A percentile compares a stretch with the other conserved stretches of the same genome.
Evolutionary conservation across 2,888 invertebrate species (phyloP).

Genomic region (Drosophila mimetica): DNA sequence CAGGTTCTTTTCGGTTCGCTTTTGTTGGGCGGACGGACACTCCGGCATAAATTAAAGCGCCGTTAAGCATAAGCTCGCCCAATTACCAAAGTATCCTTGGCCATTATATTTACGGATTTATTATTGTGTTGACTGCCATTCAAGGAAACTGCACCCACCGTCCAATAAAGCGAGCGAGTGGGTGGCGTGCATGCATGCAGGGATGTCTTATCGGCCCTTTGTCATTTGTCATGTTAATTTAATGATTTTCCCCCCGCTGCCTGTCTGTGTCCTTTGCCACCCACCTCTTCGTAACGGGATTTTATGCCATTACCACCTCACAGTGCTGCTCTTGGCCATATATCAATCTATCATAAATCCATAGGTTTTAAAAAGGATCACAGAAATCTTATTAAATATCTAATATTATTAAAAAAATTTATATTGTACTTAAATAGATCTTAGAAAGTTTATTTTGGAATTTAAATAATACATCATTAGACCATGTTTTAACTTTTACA

Average conservation of each 20-base stretch:
- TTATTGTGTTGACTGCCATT: slow-evolving; percentile 74
- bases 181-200: slow-evolving; percentile 58
- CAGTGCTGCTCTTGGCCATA: not conserved
- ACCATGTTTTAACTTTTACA: too few relatives aligned
- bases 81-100: slow-evolving; percentile 77
- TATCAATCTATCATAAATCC: too few relatives aligned
- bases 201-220: slow-evolving; percentile 66
- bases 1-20: too few relatives aligned
- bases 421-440: too few relatives aligned
- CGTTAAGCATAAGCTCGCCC: slow-evolving; percentile 79
- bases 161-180: slow-evolving; percentile 1
- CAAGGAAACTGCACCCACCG: slow-evolving; percentile 15
- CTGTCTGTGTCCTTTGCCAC: slow-evolving; percentile 4
- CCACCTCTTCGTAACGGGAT: slow-evolving; percentile 4
- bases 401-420: too few relatives aligned
- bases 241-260: slow-evolving; percentile 62
- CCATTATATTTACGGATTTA: slow-evolving; percentile 76
- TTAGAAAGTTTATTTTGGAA: too few relatives aligned
- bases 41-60: slow-evolving; percentile 76
- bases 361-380: too few relatives aligned
- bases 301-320: slow-evolving; percentile 8
- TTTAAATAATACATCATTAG: too few relatives aligned
- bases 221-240: slow-evolving; percentile 78
- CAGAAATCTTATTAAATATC: too few relatives aligned
- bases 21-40: slow-evolving; percentile 26